phyloP scores from a whole-genome alignment of 2,888 invertebrate species.

The Pomacea canaliculata region DNA sequence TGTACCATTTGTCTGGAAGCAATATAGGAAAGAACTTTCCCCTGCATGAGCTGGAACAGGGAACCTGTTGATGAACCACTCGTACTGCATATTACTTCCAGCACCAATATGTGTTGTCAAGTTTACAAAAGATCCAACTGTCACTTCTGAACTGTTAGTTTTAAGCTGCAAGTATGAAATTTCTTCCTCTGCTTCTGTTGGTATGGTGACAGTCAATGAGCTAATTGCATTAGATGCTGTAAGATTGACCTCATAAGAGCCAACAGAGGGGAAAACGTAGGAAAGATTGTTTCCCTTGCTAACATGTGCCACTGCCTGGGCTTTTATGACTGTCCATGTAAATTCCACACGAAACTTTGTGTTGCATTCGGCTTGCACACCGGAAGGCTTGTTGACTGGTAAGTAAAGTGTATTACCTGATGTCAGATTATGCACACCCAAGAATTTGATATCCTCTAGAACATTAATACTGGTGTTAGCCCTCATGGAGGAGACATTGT shows the following conservation, averaged over 20 bases:
- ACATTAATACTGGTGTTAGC: background rate
- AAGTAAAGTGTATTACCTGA: constrained; percentile 14
- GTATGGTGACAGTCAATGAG: background rate
- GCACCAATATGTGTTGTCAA: background rate
- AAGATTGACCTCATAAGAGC: constrained; percentile 37
- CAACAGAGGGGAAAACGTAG: constrained; percentile 16
- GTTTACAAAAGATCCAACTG: constrained; percentile 1
- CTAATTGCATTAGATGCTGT: constrained; percentile 49
- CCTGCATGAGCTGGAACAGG: background rate
- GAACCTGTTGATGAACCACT: constrained; percentile 10
- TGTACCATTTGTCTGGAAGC: constrained; percentile 36
- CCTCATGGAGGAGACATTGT: constrained; percentile 16
- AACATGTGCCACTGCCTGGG: background rate
- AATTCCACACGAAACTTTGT: constrained; percentile 23
- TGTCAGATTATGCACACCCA: constrained; percentile 10
- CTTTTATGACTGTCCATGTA: constrained; percentile 18
- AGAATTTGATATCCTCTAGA: constrained; percentile 9
- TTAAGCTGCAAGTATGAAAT: constrained; percentile 3
- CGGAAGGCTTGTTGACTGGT: constrained; percentile 19
- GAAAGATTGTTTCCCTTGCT: constrained; percentile 20
- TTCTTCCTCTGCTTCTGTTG: constrained; percentile 2
- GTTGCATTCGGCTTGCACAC: constrained; percentile 16
- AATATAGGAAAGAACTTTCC: constrained; percentile 20
- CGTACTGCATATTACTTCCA: background rate
- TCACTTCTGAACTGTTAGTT: constrained; percentile 2